phyloP scores from a whole-genome alignment of 1,140 invertebrate species.

The Neuroterus valhalla region DNA sequence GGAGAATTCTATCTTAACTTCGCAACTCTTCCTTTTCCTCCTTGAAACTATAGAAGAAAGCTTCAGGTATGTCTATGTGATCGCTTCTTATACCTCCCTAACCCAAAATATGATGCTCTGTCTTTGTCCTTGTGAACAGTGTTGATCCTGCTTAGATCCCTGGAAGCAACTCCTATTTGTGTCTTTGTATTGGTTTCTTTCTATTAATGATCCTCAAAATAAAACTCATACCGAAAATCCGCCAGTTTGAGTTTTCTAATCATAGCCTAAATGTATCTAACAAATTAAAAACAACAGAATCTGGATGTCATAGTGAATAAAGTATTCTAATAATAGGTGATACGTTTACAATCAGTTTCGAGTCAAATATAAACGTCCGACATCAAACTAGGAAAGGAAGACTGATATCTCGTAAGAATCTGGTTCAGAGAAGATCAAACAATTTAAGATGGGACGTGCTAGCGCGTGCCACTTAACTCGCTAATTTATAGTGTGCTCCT shows the following conservation, averaged over 20 bases:
- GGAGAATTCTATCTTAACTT: too few relatives aligned
- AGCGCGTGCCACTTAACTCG: slow-evolving; percentile 25
- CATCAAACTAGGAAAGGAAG: neutral
- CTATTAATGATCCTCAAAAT: too few relatives aligned
- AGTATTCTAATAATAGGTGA: neutral
- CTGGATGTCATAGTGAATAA: neutral
- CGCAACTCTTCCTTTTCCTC: too few relatives aligned
- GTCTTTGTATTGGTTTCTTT: too few relatives aligned
- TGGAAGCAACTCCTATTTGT: too few relatives aligned
- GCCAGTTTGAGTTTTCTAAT: neutral
- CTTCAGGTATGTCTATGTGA: too few relatives aligned
- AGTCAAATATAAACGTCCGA: neutral
- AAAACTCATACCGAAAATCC: too few relatives aligned
- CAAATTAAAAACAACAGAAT: slow-evolving; percentile 10
- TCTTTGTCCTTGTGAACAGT: too few relatives aligned
- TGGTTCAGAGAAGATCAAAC: slow-evolving; percentile 2
- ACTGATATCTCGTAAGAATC: neutral
- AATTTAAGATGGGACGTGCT: slow-evolving; percentile 15
- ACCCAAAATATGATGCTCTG: too few relatives aligned
- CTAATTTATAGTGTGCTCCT: slow-evolving; percentile 15
- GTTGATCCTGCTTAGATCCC: too few relatives aligned
- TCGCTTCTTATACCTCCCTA: too few relatives aligned
- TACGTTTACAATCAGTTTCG: slow-evolving; percentile 6
- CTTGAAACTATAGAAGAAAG: too few relatives aligned
- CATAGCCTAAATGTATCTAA: neutral